A percentile compares a stretch with the other conserved stretches of the same genome.
These are phyloP conservation scores for Nothocercus nigrocapillus DNA, from an alignment of 2,113 vertebrate genomes.

Conservation along the genomic window DNA sequence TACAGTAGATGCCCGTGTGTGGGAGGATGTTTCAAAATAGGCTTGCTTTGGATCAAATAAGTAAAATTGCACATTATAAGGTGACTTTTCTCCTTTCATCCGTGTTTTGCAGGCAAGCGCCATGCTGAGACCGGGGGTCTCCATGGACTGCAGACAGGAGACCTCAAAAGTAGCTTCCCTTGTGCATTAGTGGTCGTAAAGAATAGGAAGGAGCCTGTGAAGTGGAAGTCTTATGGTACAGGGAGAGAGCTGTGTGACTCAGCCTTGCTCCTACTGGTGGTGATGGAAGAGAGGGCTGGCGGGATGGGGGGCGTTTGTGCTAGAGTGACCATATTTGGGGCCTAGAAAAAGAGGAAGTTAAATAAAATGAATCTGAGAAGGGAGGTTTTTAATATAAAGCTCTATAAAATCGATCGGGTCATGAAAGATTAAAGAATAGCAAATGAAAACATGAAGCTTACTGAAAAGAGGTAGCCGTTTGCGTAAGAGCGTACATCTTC, in stretches of 20 bases:
- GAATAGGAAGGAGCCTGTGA: background rate
- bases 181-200: background rate
- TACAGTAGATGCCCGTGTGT: background rate
- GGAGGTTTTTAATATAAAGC: background rate
- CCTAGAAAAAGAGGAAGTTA: too few species aligned
- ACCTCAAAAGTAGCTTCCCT: background rate
- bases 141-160: background rate
- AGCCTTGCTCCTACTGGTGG: background rate
- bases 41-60: background rate
- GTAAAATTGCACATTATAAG: background rate
- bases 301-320: background rate
- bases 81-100: background rate
- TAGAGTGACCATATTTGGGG: background rate
- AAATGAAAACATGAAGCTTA: background rate
- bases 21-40: background rate
- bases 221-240: accelerated
- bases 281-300: background rate
- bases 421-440: background rate
- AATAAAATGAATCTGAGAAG: background rate
- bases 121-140: background rate
- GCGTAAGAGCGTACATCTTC: background rate
- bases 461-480: background rate
- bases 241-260: background rate
- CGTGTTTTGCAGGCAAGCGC: background rate
- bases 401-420: background rate